phyloP scores from a whole-genome alignment of 2,888 invertebrate species.

The Drosophila mayaguana region DNA sequence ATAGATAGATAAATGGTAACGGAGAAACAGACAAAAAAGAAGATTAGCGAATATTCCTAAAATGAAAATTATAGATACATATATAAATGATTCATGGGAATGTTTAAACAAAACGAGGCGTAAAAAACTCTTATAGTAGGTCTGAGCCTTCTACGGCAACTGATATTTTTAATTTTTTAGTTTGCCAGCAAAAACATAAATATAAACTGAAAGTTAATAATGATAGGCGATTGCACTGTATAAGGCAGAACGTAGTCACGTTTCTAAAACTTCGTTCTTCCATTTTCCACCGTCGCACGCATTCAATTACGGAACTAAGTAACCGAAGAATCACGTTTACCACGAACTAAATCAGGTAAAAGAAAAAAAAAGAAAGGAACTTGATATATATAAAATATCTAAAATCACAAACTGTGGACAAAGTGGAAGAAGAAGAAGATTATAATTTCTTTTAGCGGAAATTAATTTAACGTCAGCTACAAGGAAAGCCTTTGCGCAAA shows the following conservation, averaged over 20 bases:
- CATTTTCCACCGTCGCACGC: accelerated
- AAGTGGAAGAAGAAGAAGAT: conserved; percentile 34
- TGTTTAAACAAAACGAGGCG: too few relatives aligned
- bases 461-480: conserved; percentile 76
- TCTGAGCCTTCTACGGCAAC: too few relatives aligned
- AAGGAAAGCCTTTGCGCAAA: conserved; percentile 68
- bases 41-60: too few relatives aligned
- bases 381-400: conserved; percentile 27
- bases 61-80: too few relatives aligned
- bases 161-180: too few relatives aligned
- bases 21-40: too few relatives aligned
- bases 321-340: not conserved
- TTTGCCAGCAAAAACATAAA: too few relatives aligned
- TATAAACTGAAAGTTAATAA: not conserved
- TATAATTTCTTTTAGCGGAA: conserved; percentile 73
- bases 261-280: not conserved
- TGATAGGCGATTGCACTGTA: not conserved
- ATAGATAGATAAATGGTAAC: too few relatives aligned
- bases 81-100: too few relatives aligned
- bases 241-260: not conserved
- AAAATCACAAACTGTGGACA: conserved; percentile 37
- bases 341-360: conserved; percentile 20
- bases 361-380: conserved; percentile 2
- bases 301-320: not conserved
- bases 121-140: too few relatives aligned